Evolutionary conservation across 2,113 vertebrate species (phyloP).

Genomic region (Labeo catla): DNA sequence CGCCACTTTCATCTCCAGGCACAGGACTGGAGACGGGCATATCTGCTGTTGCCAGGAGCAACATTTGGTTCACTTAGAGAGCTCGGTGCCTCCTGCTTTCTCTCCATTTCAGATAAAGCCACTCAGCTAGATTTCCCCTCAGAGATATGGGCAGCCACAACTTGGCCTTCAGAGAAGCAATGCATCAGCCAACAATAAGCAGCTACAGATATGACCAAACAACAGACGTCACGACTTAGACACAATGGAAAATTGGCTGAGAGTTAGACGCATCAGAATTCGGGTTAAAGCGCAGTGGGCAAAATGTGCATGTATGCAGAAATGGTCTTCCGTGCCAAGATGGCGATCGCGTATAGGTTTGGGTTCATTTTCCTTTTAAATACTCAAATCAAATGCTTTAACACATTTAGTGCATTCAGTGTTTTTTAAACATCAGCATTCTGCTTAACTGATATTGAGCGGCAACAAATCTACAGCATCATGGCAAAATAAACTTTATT

Average conservation of each 20-base stretch:
- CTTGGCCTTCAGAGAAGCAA: slow-evolving; percentile 37
- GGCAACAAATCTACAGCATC: not conserved
- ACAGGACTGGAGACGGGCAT: slow-evolving; percentile 41
- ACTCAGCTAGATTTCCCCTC: slow-evolving; percentile 50
- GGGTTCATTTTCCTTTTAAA: not conserved
- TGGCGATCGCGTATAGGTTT: not conserved
- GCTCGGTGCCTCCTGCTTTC: slow-evolving; percentile 35
- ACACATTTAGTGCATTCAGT: not conserved
- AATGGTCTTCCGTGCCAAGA: not conserved
- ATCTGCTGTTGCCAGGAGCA: slow-evolving; percentile 52
- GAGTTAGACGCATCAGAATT: slow-evolving; percentile 5
- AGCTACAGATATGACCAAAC: slow-evolving; percentile 49
- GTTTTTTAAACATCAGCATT: not conserved
- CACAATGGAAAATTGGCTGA: slow-evolving; percentile 42
- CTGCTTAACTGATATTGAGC: not conserved
- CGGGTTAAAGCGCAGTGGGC: slow-evolving; percentile 14
- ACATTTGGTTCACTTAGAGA: slow-evolving; percentile 54
- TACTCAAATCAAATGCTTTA: not conserved
- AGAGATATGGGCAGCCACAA: slow-evolving; percentile 51
- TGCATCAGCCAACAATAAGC: slow-evolving; percentile 42
- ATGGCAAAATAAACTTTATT: not conserved
- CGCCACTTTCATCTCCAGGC: slow-evolving; percentile 40
- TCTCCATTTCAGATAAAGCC: slow-evolving; percentile 56
- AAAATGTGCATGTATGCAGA: not conserved
- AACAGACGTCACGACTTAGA: slow-evolving; percentile 42